These are phyloP conservation scores for Acipenser oxyrinchus DNA, from an alignment of 2,797 vertebrate genomes.

Conservation along the genomic window DNA sequence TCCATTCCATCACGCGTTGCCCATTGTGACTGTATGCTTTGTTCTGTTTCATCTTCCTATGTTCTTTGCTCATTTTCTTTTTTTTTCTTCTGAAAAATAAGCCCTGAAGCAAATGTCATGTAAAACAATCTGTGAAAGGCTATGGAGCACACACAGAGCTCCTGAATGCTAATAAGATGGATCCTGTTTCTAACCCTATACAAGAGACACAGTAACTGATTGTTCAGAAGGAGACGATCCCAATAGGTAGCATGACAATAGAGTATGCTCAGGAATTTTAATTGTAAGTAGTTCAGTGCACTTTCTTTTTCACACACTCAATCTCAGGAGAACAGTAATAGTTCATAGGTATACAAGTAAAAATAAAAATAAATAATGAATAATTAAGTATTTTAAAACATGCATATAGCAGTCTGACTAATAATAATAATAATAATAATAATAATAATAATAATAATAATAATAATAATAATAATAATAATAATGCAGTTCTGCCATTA, in stretches of 20 bases:
- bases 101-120: neutral
- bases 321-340: too few species aligned
- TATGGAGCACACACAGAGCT: neutral
- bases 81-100: neutral
- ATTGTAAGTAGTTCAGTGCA: neutral
- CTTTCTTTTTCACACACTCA: too few species aligned
- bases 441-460: too few species aligned
- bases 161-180: conserved; percentile 6
- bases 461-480: too few species aligned
- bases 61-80: neutral
- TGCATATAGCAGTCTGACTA: too few species aligned
- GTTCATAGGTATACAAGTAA: too few species aligned
- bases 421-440: too few species aligned
- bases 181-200: neutral
- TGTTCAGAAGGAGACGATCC: neutral
- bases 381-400: too few species aligned
- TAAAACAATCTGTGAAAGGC: neutral
- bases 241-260: neutral
- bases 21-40: neutral
- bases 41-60: neutral
- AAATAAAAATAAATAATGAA: too few species aligned
- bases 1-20: neutral
- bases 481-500: too few species aligned
- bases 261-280: conserved; percentile 3
- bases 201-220: conserved; percentile 4